A percentile compares a stretch with the other conserved stretches of the same genome.
Evolutionary conservation across 2,888 invertebrate genomes (phyloP).

Genomic region (Trissolcus japonicus): DNA sequence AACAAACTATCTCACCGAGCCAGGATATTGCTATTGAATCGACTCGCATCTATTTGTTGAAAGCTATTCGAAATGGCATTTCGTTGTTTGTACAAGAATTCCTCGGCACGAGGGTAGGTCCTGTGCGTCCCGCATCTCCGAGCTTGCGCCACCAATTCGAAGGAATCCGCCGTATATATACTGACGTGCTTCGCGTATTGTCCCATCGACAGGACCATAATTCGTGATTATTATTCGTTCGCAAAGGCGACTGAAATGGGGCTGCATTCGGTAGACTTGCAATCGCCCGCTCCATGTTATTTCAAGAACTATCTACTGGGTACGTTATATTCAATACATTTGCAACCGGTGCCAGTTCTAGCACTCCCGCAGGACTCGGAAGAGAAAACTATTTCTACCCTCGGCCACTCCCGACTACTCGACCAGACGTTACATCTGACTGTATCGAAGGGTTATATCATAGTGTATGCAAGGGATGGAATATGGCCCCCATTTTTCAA

Average conservation of each 20-base stretch:
- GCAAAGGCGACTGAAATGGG: conserved; percentile 52
- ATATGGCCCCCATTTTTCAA: conserved; percentile 42
- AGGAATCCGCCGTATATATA: conserved; percentile 47
- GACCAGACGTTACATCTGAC: conserved; percentile 63
- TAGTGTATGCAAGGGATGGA: conserved; percentile 40
- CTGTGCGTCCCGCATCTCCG: conserved; percentile 13
- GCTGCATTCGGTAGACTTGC: conserved; percentile 18
- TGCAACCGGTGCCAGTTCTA: conserved; percentile 66
- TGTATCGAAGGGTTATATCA: conserved; percentile 67
- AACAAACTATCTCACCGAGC: conserved; percentile 51
- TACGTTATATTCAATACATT: conserved; percentile 75
- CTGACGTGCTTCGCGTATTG: conserved; percentile 60
- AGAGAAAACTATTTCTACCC: conserved; percentile 55
- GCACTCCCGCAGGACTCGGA: conserved; percentile 70
- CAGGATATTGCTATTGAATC: conserved; percentile 52
- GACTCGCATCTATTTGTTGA: conserved; percentile 51
- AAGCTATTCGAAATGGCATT: conserved; percentile 59
- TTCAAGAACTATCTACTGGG: conserved; percentile 72
- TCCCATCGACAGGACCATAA: conserved; percentile 62
- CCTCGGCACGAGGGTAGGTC: conserved; percentile 39
- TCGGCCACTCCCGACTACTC: conserved; percentile 21
- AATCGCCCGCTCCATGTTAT: conserved; percentile 65
- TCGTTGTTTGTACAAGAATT: conserved; percentile 58
- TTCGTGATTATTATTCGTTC: conserved; percentile 73
- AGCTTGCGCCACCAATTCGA: conserved; percentile 34